Base-by-base conservation (phyloP, 2,888 invertebrate genomes). In the Ceramica pisi region DNA sequence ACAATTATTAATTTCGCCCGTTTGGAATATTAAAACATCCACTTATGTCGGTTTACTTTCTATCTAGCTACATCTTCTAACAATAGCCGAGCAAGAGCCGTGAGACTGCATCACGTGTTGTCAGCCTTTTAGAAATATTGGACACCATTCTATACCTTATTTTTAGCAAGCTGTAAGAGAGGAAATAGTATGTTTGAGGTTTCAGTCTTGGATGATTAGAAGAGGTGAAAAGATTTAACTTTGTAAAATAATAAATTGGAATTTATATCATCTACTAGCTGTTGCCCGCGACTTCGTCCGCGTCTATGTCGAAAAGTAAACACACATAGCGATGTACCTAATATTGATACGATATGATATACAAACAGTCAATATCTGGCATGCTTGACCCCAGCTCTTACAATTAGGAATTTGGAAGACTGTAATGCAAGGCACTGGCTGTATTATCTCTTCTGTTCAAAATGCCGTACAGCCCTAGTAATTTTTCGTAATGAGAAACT, bases 61-160 rank as follows among this genome's bases (percentile, higher is more conserved):
- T 14, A 14, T 44, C 31, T 26, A 12, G 26, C 44, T 44, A 38
- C 50, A 55, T 61, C 21, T 55, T 60, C 81, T 44, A 81, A 81
- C 64, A 78, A 81, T 75, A 81, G 68, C 61, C 26, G 5, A 23
- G 55, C 55, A 46, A 51, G 31, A 61, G 48, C 75, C 51, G 10
- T 64, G 67, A 63, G 67, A 63, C 61, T 12, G 53, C 50, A 55
- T 55, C 59, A 75, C 46, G 31, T 19, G n/a, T 50, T 55, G 55
- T 23, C 51, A 38, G 53, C 64, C 81, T 76, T 76, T 78, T 53
- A 65, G 41, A 64, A 35, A 14, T 21, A 76, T 68, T 68, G 26
- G 21, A 68, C n/a, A 38, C 56, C 1, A 46, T 65, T 68, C 14
- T 81, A n/a, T 46, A 48, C 51, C 38, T 63, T 75, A 80, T 67